These are phyloP conservation scores for Akabosia matsudoensis DNA, from an alignment of 1,140 invertebrate genomes.

Conservation along the genomic window DNA sequence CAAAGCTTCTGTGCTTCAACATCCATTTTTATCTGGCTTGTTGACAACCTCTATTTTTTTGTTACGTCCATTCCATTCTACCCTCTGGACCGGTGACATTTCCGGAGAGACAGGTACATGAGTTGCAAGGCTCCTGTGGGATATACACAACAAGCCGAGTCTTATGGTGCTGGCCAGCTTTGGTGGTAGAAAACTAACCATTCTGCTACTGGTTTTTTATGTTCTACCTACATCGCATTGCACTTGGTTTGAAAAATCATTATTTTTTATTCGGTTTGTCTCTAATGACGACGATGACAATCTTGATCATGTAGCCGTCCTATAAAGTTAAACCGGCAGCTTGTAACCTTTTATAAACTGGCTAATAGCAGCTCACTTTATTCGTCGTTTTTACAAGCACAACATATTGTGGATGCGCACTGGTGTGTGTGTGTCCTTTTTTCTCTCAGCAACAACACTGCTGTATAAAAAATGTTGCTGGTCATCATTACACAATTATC, in stretches of 20 bases:
- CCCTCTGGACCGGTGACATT: neutral
- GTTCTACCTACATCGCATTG: neutral
- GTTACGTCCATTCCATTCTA: neutral
- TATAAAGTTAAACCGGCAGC: conserved; percentile 22
- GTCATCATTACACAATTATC: neutral
- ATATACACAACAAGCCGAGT: neutral
- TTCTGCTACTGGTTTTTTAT: conserved; percentile 10
- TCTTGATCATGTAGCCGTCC: conserved; percentile 5
- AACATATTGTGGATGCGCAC: neutral
- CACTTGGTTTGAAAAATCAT: neutral
- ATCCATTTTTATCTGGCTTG: neutral
- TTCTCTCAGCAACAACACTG: neutral
- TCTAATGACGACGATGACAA: conserved; percentile 13
- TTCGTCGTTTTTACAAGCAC: neutral
- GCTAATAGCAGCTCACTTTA: neutral
- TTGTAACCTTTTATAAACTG: neutral
- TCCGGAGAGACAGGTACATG: conserved; percentile 19
- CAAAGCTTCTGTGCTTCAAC: neutral
- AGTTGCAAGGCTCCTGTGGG: conserved; percentile 17
- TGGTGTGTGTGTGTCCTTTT: neutral
- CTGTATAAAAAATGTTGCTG: neutral
- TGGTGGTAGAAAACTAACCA: neutral
- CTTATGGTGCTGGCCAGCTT: neutral
- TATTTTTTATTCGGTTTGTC: neutral
- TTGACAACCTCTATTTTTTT: neutral